Evolutionary conservation across 2,113 vertebrate species (phyloP).

Genomic region (Castor canadensis): DNA sequence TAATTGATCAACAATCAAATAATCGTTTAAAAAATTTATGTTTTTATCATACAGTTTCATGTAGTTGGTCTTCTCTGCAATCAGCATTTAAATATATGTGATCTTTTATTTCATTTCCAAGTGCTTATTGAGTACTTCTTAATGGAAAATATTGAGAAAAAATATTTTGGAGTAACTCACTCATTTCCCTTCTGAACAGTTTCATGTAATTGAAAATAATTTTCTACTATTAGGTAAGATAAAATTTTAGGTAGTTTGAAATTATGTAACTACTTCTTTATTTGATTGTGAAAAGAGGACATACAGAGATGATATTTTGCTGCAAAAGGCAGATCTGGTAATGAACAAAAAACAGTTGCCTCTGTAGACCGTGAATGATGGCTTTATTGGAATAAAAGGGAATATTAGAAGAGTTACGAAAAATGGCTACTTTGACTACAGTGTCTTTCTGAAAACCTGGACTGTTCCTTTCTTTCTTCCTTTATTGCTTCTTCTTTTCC

Average conservation of each 20-base stretch:
- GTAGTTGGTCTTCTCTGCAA: not conserved
- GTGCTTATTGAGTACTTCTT: not conserved
- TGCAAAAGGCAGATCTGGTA: not conserved
- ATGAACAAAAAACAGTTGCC: slow-evolving; percentile 21
- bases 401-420: not conserved
- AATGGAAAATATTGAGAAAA: not conserved
- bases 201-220: slow-evolving; percentile 5
- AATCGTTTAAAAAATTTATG: not conserved
- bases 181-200: not conserved
- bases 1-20: not conserved
- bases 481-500: not conserved
- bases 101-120: not conserved
- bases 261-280: not conserved
- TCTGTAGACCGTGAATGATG: not conserved
- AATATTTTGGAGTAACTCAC: not conserved
- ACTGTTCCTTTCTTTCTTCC: not conserved
- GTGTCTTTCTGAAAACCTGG: not conserved
- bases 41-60: slow-evolving; percentile 13
- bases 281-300: not conserved
- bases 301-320: not conserved
- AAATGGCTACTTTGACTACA: not conserved
- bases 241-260: slow-evolving; percentile 26
- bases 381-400: not conserved
- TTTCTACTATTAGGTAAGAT: not conserved
- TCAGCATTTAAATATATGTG: not conserved